Evolutionary conservation across 2,888 invertebrate genomes (phyloP).

Genomic region (Mechanitis messenoides): DNA sequence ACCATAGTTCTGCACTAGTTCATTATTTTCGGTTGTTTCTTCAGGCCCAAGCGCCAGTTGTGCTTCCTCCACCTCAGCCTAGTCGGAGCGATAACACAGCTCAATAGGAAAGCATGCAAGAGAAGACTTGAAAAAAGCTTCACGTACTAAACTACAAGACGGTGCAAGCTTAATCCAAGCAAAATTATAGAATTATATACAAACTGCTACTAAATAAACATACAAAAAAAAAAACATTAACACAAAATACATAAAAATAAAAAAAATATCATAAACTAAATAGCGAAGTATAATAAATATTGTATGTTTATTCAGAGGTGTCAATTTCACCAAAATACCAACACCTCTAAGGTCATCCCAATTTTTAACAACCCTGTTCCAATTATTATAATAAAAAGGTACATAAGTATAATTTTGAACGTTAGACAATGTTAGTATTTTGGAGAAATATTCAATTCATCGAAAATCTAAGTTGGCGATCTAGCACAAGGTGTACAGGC

Average conservation of each 20-base stretch:
- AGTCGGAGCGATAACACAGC: conserved; percentile 67
- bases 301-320: conserved; percentile 64
- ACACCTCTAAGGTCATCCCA: conserved; percentile 56
- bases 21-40: conserved; percentile 41
- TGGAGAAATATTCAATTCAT: conserved; percentile 60
- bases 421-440: conserved; percentile 73
- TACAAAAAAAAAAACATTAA: conserved; percentile 37
- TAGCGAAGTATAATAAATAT: conserved; percentile 1
- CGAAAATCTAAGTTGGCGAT: conserved; percentile 49
- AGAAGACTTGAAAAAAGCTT: conserved; percentile 64
- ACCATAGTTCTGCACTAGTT: conserved; percentile 28
- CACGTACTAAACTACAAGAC: conserved; percentile 42
- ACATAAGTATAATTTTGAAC: conserved; percentile 39
- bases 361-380: conserved; percentile 50
- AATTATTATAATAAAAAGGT: conserved; percentile 47
- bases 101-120: conserved; percentile 66
- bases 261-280: conserved; percentile 1
- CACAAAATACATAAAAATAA: not conserved
- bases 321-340: conserved; percentile 74
- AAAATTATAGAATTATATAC: conserved; percentile 45
- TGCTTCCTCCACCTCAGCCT: conserved; percentile 62
- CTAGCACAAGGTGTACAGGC: conserved; percentile 61
- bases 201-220: conserved; percentile 52
- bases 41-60: conserved; percentile 37
- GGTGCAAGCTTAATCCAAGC: conserved; percentile 67